These are phyloP conservation scores for Nymphalis io DNA, from an alignment of 1,140 invertebrate species.

Conservation along the genomic window DNA sequence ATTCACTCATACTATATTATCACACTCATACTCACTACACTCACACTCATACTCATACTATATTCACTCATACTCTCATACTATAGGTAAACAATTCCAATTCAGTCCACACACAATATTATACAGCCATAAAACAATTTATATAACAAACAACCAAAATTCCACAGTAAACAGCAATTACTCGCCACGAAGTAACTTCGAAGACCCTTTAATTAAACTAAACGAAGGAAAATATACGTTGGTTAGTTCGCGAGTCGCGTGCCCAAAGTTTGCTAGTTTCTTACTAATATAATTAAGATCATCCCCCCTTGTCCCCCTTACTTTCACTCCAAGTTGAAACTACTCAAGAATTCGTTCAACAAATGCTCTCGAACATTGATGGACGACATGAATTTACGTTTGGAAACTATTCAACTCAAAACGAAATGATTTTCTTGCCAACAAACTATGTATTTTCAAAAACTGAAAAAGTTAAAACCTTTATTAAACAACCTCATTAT, in stretches of 20 bases:
- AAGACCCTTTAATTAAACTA: constrained; percentile 34
- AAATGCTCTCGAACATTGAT: constrained; percentile 13
- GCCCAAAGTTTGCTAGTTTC: constrained; percentile 14
- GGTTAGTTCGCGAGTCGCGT: constrained; percentile 30
- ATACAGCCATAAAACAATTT: constrained; percentile 21
- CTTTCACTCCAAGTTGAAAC: constrained; percentile 13
- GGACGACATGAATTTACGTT: constrained; percentile 2
- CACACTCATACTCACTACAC: too few relatives aligned
- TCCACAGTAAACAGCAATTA: constrained; percentile 27
- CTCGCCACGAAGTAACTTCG: constrained; percentile 21
- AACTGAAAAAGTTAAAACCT: too few relatives aligned
- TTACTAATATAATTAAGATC: constrained; percentile 34
- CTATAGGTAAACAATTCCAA: background rate
- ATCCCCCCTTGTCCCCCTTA: constrained; percentile 16
- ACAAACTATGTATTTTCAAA: too few relatives aligned
- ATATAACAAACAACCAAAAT: constrained; percentile 28
- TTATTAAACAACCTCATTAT: too few relatives aligned
- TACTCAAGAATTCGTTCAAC: constrained; percentile 12
- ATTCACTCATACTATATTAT: too few relatives aligned
- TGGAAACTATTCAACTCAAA: background rate
- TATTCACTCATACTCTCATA: too few relatives aligned
- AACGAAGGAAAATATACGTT: constrained; percentile 33
- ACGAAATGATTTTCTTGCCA: background rate
- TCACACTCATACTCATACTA: too few relatives aligned
- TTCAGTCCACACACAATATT: constrained; percentile 15